Evolutionary conservation across 1,140 invertebrate genomes (phyloP), one percentile per base, ranked within the genome.

Genomic region (Platorchestia sp.): DNA sequence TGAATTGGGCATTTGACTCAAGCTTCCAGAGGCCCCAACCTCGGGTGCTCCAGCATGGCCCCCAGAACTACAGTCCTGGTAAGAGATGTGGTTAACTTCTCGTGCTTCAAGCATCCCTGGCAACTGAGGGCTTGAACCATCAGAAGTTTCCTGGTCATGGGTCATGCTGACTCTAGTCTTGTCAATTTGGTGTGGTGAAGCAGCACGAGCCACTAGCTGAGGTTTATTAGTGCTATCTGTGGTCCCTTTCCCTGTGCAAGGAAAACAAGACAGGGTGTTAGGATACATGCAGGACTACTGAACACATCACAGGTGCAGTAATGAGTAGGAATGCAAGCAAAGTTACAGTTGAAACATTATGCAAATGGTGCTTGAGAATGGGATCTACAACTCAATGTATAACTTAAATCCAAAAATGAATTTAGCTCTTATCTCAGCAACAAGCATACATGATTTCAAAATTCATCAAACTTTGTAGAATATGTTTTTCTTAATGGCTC

Each of bases 101-200:
- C 41, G 87, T 89, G 87, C 87, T 89, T 89, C 87, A 89, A 89
- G 87, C 87, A 89, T 89, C 27, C 43, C 87, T 89, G 87, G 59
- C 36, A 75, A 75, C 59, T 75, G 59, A 75, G 59, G 43, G 87
- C 87, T 89, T 89, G 87, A 89, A 89, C 41, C 87, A 89, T 89
- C 43, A 89, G 87, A 89, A 89, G 87, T 89, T 41, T 41, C 41
- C 43, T 19, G 43, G 43, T 89, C 27, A 89, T 44, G 87, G 43
- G 87, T 27, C 43, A 89, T 42, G n/a, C 27, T 43, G 36, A 89
- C 41, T 89, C 42, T 41, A 89, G 41, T 89, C n/a, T 89, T 44
- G 87, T 89, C 87, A 44, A 41, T 41, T 44, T 89, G 41, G 87
- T 89, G 41, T 42, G 87, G 16, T 14, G 86, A 86, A 89, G n/a